Conservation (phyloP, 2,797 vertebrate genomes). For the Rhynchotus rufescens region DNA sequence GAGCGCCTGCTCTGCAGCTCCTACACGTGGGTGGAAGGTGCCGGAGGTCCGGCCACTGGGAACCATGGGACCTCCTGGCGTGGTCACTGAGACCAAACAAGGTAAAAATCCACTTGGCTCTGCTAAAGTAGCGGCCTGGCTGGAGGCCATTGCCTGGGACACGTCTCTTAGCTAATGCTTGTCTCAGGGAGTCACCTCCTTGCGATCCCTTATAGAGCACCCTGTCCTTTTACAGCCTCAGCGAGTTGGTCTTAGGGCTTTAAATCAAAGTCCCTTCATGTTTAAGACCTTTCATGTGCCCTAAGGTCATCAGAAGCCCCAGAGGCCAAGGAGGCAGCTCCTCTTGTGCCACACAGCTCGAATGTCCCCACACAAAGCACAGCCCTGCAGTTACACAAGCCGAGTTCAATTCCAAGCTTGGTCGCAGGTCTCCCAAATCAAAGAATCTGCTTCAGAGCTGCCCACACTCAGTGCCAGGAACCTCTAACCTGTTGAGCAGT, state of each 20-base stretch:
- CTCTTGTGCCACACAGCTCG: too few relatives aligned
- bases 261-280: neutral
- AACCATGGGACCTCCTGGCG: neutral
- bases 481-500: fast-evolving
- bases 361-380: neutral
- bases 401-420: neutral
- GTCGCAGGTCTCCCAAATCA: neutral
- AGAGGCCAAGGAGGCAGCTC: neutral
- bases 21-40: neutral
- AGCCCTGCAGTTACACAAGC: neutral
- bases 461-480: neutral
- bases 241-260: neutral
- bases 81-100: neutral
- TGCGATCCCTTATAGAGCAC: neutral
- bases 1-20: neutral
- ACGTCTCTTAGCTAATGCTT: too few relatives aligned
- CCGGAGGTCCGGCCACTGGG: neutral
- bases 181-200: too few relatives aligned
- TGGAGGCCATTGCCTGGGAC: too few relatives aligned
- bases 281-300: neutral
- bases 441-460: neutral
- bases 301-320: neutral
- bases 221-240: neutral
- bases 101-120: too few relatives aligned
- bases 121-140: too few relatives aligned